Conservation (phyloP, 1,140 invertebrate species). For the Colletes latitarsis region DNA sequence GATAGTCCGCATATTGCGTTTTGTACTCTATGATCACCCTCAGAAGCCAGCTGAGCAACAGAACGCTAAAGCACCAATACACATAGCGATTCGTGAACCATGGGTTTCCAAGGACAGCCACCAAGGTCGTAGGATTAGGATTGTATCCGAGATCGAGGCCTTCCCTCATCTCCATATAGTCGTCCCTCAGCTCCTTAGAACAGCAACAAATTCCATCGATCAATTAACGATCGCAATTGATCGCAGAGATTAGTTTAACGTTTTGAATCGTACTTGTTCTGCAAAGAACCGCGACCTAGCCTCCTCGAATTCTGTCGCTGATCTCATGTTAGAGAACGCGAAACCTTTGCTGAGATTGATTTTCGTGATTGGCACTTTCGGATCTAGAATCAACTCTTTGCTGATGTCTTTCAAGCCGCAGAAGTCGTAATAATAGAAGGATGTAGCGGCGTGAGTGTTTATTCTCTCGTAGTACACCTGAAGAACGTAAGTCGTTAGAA, state of each 20-base stretch:
- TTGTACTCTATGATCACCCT: slow-evolving; percentile 92
- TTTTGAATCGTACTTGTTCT: slow-evolving; percentile 79
- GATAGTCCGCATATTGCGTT: slow-evolving; percentile 91
- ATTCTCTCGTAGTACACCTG: slow-evolving; percentile 93
- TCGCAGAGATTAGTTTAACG: background rate
- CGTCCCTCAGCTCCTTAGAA: slow-evolving; percentile 88
- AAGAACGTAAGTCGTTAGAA: background rate
- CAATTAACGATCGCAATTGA: background rate
- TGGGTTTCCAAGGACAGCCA: slow-evolving; percentile 83
- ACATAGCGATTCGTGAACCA: slow-evolving; percentile 86
- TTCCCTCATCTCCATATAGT: slow-evolving; percentile 95
- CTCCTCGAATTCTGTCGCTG: slow-evolving; percentile 92
- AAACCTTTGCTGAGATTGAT: slow-evolving; percentile 91
- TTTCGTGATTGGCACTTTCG: slow-evolving; percentile 88
- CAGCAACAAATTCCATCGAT: background rate
- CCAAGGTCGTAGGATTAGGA: slow-evolving; percentile 84
- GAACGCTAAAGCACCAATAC: slow-evolving; percentile 89
- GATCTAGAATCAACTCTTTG: slow-evolving; percentile 85
- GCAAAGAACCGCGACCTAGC: slow-evolving; percentile 91
- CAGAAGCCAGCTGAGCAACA: slow-evolving; percentile 93
- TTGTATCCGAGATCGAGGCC: slow-evolving; percentile 87
- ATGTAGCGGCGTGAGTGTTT: slow-evolving; percentile 90
- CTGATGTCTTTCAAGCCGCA: slow-evolving; percentile 92
- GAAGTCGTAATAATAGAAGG: slow-evolving; percentile 89
- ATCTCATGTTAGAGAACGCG: slow-evolving; percentile 90